A percentile compares a stretch with the other conserved stretches of the same genome.
Evolutionary conservation across 2,113 vertebrate species (phyloP).

Genomic region (Odontophorus gujanensis): DNA sequence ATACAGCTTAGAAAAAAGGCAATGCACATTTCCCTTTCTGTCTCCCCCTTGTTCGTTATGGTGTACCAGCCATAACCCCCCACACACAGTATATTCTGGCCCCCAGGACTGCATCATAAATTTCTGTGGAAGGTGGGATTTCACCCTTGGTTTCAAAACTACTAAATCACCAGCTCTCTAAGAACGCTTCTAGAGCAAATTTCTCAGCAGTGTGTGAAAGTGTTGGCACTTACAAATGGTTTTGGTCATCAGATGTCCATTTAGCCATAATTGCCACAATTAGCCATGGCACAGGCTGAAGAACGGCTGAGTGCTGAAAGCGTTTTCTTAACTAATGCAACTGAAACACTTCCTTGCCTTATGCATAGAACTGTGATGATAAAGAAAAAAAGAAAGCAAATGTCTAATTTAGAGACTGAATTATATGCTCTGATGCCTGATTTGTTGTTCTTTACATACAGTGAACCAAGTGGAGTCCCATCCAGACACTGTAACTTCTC

Average conservation of each 20-base stretch:
- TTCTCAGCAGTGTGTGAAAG: not conserved
- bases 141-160: not conserved
- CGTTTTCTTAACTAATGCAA: not conserved
- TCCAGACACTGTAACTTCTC: slow-evolving; percentile 2
- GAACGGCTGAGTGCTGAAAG: not conserved
- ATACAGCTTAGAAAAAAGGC: not conserved
- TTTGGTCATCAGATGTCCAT: not conserved
- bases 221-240: not conserved
- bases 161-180: not conserved
- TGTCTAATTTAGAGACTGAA: not conserved
- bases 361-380: not conserved
- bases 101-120: not conserved
- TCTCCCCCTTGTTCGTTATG: not conserved
- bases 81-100: not conserved
- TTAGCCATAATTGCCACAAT: too few species aligned
- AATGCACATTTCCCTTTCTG: not conserved
- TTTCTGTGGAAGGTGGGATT: not conserved
- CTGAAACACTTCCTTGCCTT: not conserved
- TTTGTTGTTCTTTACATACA: not conserved
- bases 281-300: too few species aligned
- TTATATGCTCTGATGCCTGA: slow-evolving; percentile 5
- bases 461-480: not conserved
- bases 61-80: not conserved
- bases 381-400: not conserved
- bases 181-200: not conserved